Percentiles rank a stretch among this genome's conserved stretches.
phyloP scores from a whole-genome alignment of 2,797 vertebrate genomes.

The Mionectes olivaceus region DNA sequence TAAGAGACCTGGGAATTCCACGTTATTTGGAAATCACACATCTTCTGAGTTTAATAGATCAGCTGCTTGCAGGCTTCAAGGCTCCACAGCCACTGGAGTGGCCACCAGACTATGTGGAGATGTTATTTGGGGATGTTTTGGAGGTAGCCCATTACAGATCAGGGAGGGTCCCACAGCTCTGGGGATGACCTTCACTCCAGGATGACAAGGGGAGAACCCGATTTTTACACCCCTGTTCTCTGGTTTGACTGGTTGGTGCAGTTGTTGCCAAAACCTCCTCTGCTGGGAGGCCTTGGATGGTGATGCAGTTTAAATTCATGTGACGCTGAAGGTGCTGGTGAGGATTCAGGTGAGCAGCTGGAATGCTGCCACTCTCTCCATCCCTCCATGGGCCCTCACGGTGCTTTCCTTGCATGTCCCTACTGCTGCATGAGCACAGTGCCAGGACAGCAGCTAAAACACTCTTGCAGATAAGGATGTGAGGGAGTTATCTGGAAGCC shows the following conservation, averaged over 20 bases:
- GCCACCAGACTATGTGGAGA: rapidly evolving
- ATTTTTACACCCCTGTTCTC: rapidly evolving
- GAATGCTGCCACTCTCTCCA: neutral
- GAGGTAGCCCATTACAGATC: rapidly evolving
- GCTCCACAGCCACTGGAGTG: neutral
- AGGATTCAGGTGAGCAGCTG: neutral
- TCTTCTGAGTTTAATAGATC: neutral
- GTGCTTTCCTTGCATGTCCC: neutral
- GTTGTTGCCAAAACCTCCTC: neutral
- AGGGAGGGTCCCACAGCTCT: neutral
- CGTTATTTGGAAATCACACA: neutral
- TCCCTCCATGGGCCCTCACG: neutral
- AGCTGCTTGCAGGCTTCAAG: neutral
- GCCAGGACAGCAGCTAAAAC: conserved; percentile 2
- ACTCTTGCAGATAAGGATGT: conserved; percentile 21
- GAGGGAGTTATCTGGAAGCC: conserved; percentile 43
- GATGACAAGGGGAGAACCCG: rapidly evolving
- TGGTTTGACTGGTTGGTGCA: neutral
- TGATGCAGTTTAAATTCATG: rapidly evolving
- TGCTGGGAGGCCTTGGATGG: neutral
- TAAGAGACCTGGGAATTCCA: conserved; percentile 14
- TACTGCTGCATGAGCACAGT: neutral
- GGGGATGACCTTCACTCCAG: neutral
- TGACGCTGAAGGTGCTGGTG: neutral
- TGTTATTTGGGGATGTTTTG: rapidly evolving